Percentiles rank a stretch among this genome's conserved stretches.
phyloP scores from a whole-genome alignment of 2,797 vertebrate genomes.

The Cheirogaleus major region DNA sequence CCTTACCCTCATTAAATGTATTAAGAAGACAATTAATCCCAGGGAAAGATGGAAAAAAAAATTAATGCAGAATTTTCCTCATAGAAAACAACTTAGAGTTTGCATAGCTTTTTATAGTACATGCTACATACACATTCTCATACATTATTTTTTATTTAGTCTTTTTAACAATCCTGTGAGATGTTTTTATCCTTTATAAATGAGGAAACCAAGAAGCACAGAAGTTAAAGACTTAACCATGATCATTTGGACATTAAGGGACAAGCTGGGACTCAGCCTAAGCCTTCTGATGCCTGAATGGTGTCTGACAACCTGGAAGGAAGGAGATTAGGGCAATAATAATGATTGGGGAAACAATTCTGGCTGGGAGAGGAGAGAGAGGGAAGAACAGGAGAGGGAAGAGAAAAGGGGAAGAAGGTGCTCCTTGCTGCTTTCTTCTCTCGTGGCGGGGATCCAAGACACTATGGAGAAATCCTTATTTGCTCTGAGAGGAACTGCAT shows the following conservation, averaged over 20 bases:
- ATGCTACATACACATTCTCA: neutral
- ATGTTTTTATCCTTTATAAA: neutral
- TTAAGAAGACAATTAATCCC: neutral
- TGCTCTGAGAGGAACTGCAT: neutral
- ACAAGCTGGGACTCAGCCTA: neutral
- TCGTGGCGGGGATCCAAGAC: neutral
- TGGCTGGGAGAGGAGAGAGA: neutral
- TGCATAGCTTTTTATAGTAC: neutral
- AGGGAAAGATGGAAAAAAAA: neutral
- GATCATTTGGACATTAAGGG: neutral
- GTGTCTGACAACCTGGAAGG: neutral
- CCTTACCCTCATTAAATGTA: neutral
- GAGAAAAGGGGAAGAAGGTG: neutral
- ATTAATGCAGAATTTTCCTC: neutral
- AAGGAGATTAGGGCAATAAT: neutral
- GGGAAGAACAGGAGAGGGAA: neutral
- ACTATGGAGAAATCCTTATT: neutral
- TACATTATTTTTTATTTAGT: neutral
- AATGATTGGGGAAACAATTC: neutral
- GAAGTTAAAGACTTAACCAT: neutral
- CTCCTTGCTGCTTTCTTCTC: neutral
- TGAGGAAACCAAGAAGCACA: neutral
- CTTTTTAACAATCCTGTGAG: neutral
- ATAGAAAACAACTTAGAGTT: neutral
- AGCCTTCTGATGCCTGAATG: neutral